Evolutionary conservation across 2,113 vertebrate genomes (phyloP).

Genomic region (Tachuris rubrigastra): DNA sequence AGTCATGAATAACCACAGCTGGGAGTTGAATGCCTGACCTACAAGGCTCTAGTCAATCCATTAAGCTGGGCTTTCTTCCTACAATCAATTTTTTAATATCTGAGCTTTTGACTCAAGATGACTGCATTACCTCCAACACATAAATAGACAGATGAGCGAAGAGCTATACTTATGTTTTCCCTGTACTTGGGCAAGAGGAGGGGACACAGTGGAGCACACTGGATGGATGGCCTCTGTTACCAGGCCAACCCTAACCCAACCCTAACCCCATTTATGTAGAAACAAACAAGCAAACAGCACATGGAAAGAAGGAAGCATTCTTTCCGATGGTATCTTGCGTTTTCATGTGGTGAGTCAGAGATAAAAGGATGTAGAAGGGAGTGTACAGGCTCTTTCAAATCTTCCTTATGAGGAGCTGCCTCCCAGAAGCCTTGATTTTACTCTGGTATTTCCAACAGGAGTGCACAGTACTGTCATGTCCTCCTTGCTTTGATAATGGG

Average conservation of each 20-base stretch:
- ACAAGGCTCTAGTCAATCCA: neutral
- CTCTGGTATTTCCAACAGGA: neutral
- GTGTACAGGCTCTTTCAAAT: neutral
- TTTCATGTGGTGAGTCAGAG: slow-evolving; percentile 40
- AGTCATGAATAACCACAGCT: neutral
- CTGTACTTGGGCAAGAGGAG: neutral
- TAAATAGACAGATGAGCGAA: neutral
- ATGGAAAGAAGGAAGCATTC: neutral
- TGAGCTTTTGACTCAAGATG: neutral
- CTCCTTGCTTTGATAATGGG: neutral
- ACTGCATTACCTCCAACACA: neutral
- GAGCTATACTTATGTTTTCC: neutral
- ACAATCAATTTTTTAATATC: neutral
- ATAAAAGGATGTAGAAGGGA: slow-evolving; percentile 34
- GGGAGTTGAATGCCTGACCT: neutral
- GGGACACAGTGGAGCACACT: neutral
- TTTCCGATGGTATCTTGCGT: slow-evolving; percentile 14
- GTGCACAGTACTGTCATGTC: neutral
- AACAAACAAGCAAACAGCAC: neutral
- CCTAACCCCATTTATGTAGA: neutral
- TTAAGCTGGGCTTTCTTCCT: neutral
- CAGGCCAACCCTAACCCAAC: neutral
- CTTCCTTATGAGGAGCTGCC: neutral
- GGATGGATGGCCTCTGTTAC: neutral
- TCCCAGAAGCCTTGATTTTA: slow-evolving; percentile 3